Conservation (phyloP, 2,797 vertebrate genomes). For the Atherinosoma microstoma region DNA sequence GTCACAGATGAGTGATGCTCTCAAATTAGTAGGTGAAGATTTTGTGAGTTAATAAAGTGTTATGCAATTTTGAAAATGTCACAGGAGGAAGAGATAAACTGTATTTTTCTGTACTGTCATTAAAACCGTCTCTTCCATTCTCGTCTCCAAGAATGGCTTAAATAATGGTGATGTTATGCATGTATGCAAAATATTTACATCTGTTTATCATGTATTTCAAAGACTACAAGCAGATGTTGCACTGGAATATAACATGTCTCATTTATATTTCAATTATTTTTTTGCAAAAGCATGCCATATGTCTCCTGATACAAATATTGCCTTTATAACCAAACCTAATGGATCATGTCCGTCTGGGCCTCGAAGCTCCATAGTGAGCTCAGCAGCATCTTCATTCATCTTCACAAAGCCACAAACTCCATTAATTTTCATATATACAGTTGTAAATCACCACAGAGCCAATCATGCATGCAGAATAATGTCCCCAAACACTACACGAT, state of each 20-base stretch:
- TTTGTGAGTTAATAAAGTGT: constrained; percentile 34
- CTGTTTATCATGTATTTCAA: constrained; percentile 18
- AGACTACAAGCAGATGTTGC: constrained; percentile 7
- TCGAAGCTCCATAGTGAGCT: neutral
- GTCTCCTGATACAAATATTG: constrained; percentile 2
- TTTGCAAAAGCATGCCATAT: neutral
- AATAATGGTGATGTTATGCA: constrained; percentile 9
- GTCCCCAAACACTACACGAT: neutral
- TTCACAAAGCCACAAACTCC: neutral
- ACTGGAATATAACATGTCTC: neutral
- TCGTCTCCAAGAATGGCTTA: neutral
- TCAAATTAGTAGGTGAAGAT: constrained; percentile 36
- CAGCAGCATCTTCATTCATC: neutral
- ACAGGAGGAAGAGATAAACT: constrained; percentile 11
- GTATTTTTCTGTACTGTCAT: constrained; percentile 14
- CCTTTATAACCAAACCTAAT: neutral
- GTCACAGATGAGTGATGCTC: constrained; percentile 33
- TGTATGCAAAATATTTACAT: constrained; percentile 6
- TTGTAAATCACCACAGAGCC: neutral
- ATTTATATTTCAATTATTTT: neutral
- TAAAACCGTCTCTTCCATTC: constrained; percentile 3
- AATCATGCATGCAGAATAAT: neutral
- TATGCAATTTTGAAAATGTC: constrained; percentile 26
- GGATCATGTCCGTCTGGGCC: neutral
- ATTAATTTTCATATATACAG: neutral